Base-by-base conservation (phyloP, 2,797 vertebrate species). In the Chelon auratus region DNA sequence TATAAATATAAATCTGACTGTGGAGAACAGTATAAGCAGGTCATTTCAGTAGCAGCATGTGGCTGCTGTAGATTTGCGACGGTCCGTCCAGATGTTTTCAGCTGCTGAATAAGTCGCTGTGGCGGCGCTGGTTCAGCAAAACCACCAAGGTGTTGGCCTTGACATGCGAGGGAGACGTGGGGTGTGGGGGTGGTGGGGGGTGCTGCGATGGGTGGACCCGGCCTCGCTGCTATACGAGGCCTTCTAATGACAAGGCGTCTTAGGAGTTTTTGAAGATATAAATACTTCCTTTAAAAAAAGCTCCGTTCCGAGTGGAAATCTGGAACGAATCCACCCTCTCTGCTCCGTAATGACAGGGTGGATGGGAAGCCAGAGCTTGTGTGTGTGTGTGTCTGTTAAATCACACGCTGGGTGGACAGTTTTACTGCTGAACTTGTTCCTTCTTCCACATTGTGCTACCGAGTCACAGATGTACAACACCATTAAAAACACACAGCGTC, bases 171-270 rank as follows among this genome's bases (percentile, higher is more conserved):
- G 37, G 57, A 42, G 61, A 24, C 12, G 22, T 51, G 30, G 30
- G 30, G 22, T 51, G 30, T 5, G 30, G 30, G 30, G 5, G 61
- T 78, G 84, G 22, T 30, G 66, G 70, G 63, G 68, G 57, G 26
- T 39, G 62, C 39, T 59, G 61, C 10, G 22, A 59, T 60, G 90
- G 87, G 86, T 80, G 89, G 83, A 60, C 59, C 85, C 51, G 12
- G 42, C 24, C 61, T 39, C 0, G 22, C 2, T 72, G 48, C 85
- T 87, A 89, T 83, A 82, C 59, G 68, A 68, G 65, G 79, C 33
- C 9, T 51, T 68, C 51, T 91, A 92, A 92, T 91, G 83, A 92
- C 88, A 91, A 85, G 90, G 89, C 78, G 3, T 36, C 40, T 68
- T 14, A 10, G n/a, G 84, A 78, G 30, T 33, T 33, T 78, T 82